Conservation (phyloP, 2,113 vertebrate species). For the Microcebus tavaratra region DNA sequence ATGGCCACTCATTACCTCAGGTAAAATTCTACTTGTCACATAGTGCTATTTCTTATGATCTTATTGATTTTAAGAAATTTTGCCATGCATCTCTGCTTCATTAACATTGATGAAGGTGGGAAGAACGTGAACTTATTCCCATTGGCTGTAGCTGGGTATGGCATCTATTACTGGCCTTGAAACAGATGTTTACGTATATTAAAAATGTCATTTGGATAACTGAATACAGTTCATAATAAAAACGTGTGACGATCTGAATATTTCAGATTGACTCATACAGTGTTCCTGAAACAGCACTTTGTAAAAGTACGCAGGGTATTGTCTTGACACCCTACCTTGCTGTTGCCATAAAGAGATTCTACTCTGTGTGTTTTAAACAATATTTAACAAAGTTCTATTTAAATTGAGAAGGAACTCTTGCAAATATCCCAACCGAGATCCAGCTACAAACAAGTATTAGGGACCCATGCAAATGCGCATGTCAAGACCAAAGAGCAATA, state of each 20-base stretch:
- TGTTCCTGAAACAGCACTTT: not conserved
- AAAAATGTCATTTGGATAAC: not conserved
- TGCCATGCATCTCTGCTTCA: constrained; percentile 10
- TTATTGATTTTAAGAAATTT: constrained; percentile 31
- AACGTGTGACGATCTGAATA: not conserved
- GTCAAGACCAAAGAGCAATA: not conserved
- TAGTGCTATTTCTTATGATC: not conserved
- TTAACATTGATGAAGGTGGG: constrained; percentile 21
- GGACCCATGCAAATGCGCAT: not conserved
- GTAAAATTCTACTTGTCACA: not conserved
- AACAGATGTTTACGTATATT: not conserved
- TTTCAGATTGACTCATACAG: not conserved
- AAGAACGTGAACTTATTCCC: constrained; percentile 46
- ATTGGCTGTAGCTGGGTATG: not conserved
- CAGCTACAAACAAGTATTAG: not conserved
- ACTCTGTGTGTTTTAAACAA: not conserved
- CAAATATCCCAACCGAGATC: not conserved
- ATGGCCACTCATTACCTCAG: not conserved
- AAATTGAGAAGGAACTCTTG: not conserved
- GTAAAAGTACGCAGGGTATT: constrained; percentile 9
- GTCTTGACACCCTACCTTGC: not conserved
- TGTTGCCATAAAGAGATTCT: constrained; percentile 10
- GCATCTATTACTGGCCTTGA: not conserved
- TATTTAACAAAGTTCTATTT: constrained; percentile 29
- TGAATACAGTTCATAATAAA: constrained; percentile 25